phyloP scores from a whole-genome alignment of 1,140 invertebrate genomes.

The Stegodyphus mimosarum region DNA sequence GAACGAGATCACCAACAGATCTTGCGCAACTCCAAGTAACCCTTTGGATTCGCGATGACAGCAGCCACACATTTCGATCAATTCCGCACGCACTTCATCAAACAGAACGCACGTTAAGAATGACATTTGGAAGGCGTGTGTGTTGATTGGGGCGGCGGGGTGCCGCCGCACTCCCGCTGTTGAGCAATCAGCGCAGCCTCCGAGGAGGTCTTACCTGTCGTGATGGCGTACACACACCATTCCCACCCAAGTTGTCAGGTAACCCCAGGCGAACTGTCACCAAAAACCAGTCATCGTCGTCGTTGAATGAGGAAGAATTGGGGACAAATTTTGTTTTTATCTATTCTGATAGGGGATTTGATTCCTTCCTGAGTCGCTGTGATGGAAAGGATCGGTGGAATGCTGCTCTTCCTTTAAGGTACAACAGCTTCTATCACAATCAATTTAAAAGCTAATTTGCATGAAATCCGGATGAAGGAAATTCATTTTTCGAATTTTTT shows the following conservation, averaged over 20 bases:
- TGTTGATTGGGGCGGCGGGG: slow-evolving; percentile 18
- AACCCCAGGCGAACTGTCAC: background rate
- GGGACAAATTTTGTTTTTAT: background rate
- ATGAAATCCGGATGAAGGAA: too few species aligned
- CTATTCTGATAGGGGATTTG: background rate
- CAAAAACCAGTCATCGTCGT: background rate
- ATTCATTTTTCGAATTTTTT: too few species aligned
- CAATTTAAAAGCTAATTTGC: too few species aligned
- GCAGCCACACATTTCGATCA: background rate
- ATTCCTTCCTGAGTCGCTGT: background rate
- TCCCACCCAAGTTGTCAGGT: slow-evolving; percentile 13
- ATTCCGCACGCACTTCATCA: background rate
- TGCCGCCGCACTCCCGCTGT: background rate
- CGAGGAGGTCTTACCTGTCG: background rate
- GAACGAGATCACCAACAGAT: too few species aligned
- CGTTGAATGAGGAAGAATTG: background rate
- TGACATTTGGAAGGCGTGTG: slow-evolving; percentile 10
- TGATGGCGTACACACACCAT: background rate
- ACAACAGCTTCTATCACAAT: too few species aligned
- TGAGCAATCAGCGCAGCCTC: slow-evolving; percentile 3
- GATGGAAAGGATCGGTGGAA: too few species aligned
- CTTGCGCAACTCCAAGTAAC: too few species aligned
- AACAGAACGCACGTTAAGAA: background rate
- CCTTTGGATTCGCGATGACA: too few species aligned
- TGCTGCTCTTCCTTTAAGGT: too few species aligned